phyloP scores from a whole-genome alignment of 1,140 invertebrate species.

The Sminthurides bifidus region DNA sequence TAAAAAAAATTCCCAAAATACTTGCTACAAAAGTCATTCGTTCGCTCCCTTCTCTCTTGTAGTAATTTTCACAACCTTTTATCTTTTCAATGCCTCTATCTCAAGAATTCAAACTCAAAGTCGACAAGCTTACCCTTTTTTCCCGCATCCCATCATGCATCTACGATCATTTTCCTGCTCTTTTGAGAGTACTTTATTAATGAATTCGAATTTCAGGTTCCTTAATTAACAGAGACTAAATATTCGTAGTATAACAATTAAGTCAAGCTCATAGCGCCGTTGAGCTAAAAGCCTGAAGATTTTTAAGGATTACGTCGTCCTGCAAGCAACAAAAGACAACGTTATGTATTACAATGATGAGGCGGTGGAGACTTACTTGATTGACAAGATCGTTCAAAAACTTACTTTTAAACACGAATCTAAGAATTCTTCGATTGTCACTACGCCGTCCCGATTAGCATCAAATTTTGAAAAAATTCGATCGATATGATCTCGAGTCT shows the following conservation, averaged over 20 bases:
- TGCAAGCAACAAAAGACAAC: conserved; percentile 33
- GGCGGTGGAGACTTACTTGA: neutral
- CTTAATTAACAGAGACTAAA: neutral
- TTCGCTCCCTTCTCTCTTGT: too few species aligned
- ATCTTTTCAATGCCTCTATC: too few species aligned
- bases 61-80: too few species aligned
- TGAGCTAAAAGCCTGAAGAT: conserved; percentile 58
- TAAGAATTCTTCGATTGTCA: conserved; percentile 92
- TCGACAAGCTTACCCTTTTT: too few species aligned
- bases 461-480: conserved; percentile 81
- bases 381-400: neutral
- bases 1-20: too few species aligned
- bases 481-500: conserved; percentile 66
- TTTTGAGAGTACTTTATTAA: too few species aligned
- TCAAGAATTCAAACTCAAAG: too few species aligned
- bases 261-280: conserved; percentile 22
- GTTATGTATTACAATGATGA: neutral
- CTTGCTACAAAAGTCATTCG: too few species aligned
- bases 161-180: neutral
- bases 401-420: conserved; percentile 81
- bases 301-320: conserved; percentile 68
- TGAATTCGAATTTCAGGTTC: too few species aligned
- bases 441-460: conserved; percentile 84
- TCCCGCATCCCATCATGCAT: neutral
- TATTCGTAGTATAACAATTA: neutral